Percentiles rank a stretch among this genome's conserved stretches.
Evolutionary conservation across 2,888 invertebrate species (phyloP).

Genomic region (Galeruca laticollis): DNA sequence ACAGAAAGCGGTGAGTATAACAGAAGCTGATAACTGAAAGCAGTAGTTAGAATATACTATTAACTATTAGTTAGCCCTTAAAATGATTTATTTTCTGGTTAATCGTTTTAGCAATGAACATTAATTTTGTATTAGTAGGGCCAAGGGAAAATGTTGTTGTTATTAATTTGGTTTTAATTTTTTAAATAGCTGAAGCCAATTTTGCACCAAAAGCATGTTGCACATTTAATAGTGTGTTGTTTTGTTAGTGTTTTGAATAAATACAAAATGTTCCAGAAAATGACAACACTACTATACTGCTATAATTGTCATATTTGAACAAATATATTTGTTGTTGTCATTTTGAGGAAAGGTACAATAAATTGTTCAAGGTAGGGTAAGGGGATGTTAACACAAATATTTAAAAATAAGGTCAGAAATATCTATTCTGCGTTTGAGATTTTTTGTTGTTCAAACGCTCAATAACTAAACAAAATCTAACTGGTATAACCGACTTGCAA

Average conservation of each 20-base stretch:
- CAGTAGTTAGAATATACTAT: slow-evolving; percentile 17
- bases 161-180: slow-evolving; percentile 21
- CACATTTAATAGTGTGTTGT: slow-evolving; percentile 55
- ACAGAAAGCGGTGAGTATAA: slow-evolving; percentile 43
- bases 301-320: background rate
- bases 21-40: slow-evolving; percentile 29
- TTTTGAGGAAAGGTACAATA: slow-evolving; percentile 27
- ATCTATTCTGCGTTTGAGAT: slow-evolving; percentile 41
- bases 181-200: slow-evolving; percentile 52
- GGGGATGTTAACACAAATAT: slow-evolving; percentile 28
- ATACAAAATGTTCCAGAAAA: slow-evolving; percentile 42
- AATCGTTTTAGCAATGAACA: slow-evolving; percentile 20
- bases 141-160: slow-evolving; percentile 23
- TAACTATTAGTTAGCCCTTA: slow-evolving; percentile 41
- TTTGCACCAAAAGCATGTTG: slow-evolving; percentile 60
- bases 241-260: slow-evolving; percentile 41
- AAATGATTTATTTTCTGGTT: slow-evolving; percentile 56
- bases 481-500: slow-evolving; percentile 60
- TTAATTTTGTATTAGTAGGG: slow-evolving; percentile 26
- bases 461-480: slow-evolving; percentile 52
- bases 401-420: slow-evolving; percentile 34
- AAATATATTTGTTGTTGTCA: slow-evolving; percentile 7
- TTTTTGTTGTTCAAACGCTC: slow-evolving; percentile 28
- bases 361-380: slow-evolving; percentile 24
- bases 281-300: slow-evolving; percentile 35